Evolutionary conservation across 2,888 invertebrate genomes (phyloP), one percentile per base, ranked within the genome.

Genomic region (Frankliniella intonsa): DNA sequence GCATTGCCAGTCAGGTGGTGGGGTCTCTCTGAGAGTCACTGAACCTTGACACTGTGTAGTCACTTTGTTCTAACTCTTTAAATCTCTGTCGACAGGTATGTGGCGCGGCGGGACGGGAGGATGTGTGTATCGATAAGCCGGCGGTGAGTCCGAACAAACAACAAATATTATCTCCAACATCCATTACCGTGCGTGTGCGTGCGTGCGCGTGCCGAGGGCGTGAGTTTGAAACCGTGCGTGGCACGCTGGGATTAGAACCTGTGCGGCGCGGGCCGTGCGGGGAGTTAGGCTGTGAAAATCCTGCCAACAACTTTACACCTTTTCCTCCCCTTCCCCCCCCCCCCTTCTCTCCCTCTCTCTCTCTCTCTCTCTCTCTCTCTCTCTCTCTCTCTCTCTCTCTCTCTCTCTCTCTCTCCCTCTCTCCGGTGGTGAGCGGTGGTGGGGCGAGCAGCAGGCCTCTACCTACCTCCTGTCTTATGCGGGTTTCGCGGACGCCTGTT

Each of bases 291-390:
- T 76, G 69, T 76, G 22, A 76, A 76, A 76, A 76, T 22, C 69
- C 69, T 22, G 69, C 69, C 69, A 25, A 76, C 69, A 76, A 76
- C 69, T 76, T 76, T 76, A 22, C 69, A 76, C 69, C 69, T 76
- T 76, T 76, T 76, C 69, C 25, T 7, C 62, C 62, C n/a, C n/a
- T n/a, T 38, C 38, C 38, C 38, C 38, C 38, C 38, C 3, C 38
- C 38, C 38, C 38, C 38, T 38, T 5, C 38, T 38, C 38, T 38
- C 38, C 14, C 62, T 62, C 62, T 17, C 62, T 14, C 62, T 62
- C 62, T 17, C 17, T 62, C 62, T 62, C 62, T 12, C 55, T 8
- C 14, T 17, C 51, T 14, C 10, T 9, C 51, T 51, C 51, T 51
- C 51, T 51, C 51, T 51, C 51, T 51, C 51, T 51, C 51, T 51